Evolutionary conservation across 1,140 invertebrate genomes (phyloP), one percentile per base, ranked within the genome.

Genomic region (Dendrolimus kikuchii): DNA sequence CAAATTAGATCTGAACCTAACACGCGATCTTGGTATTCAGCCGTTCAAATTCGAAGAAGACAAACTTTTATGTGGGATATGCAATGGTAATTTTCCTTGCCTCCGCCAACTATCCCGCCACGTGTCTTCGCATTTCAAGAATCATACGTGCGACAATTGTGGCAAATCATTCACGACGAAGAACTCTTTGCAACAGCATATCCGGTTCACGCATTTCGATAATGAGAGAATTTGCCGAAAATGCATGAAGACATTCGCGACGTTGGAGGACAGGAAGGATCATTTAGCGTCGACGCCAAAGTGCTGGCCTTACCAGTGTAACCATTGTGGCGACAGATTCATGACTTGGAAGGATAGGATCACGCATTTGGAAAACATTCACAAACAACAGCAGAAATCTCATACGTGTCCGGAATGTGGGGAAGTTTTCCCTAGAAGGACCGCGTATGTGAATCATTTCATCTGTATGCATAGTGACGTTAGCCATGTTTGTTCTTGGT

Each of bases 91-190:
- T 43, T 74, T 71, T 37, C 59, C 67, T 0, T 59, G 60, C 37
- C 51, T 80, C n/a, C 60, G 69, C 0, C 59, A 71, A 7, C 59
- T 82, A 2, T 72, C 66, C 42, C 52, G 68, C 8, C 78, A 82
- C 45, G 77, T 72, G 47, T 53, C 63, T 8, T 59, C 57, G 0
- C 74, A 80, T 58, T 80, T 60, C 42, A 49, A 56, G 6, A 78
- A 74, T 5, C 71, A 61, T 40, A 75, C 66, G 0, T 82, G 75
- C 41, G 73, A 77, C 4, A 56, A 58, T 5, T 82, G 77, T 52
- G 79, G 75, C 0, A 78, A 72, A 49, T 64, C 65, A 2, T 81
- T 68, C 38, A 60, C 63, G 5, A 71, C 59, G 0, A 65, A 60
- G 0, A 55, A 59, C 5, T 57, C 66, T 5, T 46, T 80, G 2